A percentile compares a stretch with the other conserved stretches of the same genome.
Evolutionary conservation across 2,888 invertebrate genomes (phyloP).

Genomic region (Horisme vitalbata): DNA sequence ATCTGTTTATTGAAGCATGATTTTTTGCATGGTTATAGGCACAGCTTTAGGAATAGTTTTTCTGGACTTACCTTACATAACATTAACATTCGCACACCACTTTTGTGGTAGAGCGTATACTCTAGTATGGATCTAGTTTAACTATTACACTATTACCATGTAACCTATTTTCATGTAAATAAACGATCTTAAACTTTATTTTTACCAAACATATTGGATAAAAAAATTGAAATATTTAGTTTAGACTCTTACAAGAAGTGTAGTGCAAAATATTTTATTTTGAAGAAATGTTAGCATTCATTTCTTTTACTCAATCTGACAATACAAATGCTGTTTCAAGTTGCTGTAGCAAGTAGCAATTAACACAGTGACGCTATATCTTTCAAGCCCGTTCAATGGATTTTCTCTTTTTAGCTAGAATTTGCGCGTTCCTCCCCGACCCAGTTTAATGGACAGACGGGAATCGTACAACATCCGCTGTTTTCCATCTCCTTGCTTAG

Average conservation of each 20-base stretch:
- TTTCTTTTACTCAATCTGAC: slow-evolving; percentile 31
- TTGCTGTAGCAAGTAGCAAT: slow-evolving; percentile 42
- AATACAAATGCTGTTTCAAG: slow-evolving; percentile 47
- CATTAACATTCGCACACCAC: too few relatives aligned
- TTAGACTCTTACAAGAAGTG: too few relatives aligned
- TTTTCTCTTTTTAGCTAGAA: slow-evolving; percentile 57
- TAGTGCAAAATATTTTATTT: too few relatives aligned
- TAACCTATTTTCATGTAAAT: too few relatives aligned
- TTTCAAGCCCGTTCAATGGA: slow-evolving; percentile 47
- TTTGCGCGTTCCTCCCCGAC: slow-evolving; percentile 51
- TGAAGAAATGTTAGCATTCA: background rate
- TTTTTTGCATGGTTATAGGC: slow-evolving; percentile 41
- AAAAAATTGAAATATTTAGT: too few relatives aligned
- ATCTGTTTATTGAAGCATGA: slow-evolving; percentile 59
- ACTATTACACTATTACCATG: too few relatives aligned
- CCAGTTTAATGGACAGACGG: slow-evolving; percentile 62
- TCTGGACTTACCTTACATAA: background rate
- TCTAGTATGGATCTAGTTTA: too few relatives aligned
- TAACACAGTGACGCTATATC: slow-evolving; percentile 48
- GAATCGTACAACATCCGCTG: slow-evolving; percentile 58
- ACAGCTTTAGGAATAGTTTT: background rate
- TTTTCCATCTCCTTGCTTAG: slow-evolving; percentile 61
- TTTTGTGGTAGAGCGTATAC: too few relatives aligned
- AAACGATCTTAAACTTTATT: background rate
- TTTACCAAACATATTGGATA: too few relatives aligned